Base-by-base conservation (phyloP, 2,113 vertebrate genomes). In the Zosterops pallidus region DNA sequence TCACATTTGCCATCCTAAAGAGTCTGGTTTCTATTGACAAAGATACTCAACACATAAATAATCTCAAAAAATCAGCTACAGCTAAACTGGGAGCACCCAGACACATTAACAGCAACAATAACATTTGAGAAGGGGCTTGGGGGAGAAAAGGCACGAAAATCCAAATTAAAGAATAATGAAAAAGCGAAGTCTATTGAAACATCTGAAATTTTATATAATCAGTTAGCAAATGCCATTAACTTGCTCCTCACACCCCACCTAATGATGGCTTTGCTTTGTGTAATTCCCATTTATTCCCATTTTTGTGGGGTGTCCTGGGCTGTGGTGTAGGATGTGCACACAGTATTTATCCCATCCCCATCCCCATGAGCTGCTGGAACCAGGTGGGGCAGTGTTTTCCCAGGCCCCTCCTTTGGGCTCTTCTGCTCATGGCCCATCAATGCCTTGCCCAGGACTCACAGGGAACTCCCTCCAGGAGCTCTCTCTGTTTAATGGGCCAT, bases 1-100 rank as follows among this genome's bases (percentile, higher is more conserved):
- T 96, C 96, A 95, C 33, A 31, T 25, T 52, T 83, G 37, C 81
- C 50, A 71, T 90, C 89, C 92, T 93, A 86, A 95, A 93, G 86
- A 95, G 70, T 89, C 90, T 90, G 42, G 49, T 67, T 85, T 19
- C 81, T 63, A 74, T 92, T 95, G 92, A 72, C 77, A 76, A 85
- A 92, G 88, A 69, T 31, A 42, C 47, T 80, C 75, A 41, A 49
- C 42, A 86, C 42, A 53, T 78, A 88, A 95, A 94, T 93, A 92
- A 81, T n/a, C 47, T 75, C 29, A 26, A 42, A 76, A 76, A 87
- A 37, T 6, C 25, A 77, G 56, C n/a, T 12, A 35, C 2, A 68
- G 68, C 47, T 67, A 14, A 77, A 90, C 86, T 80, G 70, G 64
- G 44, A 88, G 26, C 55, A 80, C 19, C 5, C 35, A 52, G 75